Evolutionary conservation across 2,113 vertebrate genomes (phyloP).

Genomic region (Dromaius novaehollandiae): DNA sequence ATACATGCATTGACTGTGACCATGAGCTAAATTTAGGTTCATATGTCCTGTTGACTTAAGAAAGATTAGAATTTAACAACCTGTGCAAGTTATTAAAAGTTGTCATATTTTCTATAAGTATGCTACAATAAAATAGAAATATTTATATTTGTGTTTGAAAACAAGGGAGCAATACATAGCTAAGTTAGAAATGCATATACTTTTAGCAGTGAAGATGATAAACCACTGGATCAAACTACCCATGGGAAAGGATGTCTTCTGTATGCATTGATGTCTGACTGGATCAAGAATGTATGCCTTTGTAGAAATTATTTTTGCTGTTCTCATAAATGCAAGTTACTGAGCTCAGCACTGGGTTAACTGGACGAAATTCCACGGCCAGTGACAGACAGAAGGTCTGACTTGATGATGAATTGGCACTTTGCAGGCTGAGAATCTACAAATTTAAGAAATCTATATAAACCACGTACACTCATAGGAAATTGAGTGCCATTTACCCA

Average conservation of each 20-base stretch:
- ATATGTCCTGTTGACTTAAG: neutral
- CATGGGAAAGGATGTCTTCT: neutral
- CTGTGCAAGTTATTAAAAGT: neutral
- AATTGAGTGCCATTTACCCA: neutral
- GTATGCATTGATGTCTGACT: neutral
- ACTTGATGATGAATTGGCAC: neutral
- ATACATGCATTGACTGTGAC: neutral
- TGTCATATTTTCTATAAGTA: neutral
- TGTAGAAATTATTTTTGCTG: neutral
- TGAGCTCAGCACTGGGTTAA: neutral
- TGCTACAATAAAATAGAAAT: neutral
- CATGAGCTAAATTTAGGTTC: neutral
- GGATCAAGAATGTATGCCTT: neutral
- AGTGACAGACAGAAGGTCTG: neutral
- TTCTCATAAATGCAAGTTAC: neutral
- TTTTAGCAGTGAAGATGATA: neutral
- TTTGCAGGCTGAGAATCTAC: neutral
- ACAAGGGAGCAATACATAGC: neutral
- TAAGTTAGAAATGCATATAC: neutral
- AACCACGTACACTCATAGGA: neutral
- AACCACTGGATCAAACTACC: neutral
- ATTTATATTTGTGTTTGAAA: neutral
- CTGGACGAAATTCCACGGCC: neutral
- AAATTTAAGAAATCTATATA: conserved; percentile 6
- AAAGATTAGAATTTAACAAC: neutral